Evolutionary conservation across 2,113 vertebrate species (phyloP).

Genomic region (Pitta sordida): DNA sequence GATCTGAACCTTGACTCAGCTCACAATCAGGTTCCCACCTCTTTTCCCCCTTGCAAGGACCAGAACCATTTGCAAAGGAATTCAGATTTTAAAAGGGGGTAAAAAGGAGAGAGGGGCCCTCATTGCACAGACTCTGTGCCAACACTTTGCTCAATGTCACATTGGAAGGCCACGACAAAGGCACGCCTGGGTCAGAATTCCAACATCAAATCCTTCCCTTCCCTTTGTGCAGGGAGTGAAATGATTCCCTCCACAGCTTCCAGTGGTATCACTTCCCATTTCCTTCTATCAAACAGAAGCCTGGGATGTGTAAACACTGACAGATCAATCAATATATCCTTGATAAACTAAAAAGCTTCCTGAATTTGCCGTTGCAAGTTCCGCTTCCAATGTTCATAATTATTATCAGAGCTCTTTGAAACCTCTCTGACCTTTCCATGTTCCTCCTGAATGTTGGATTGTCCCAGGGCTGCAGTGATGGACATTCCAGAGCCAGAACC

Average conservation of each 20-base stretch:
- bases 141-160: not conserved
- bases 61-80: not conserved
- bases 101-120: not conserved
- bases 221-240: not conserved
- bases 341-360: not conserved
- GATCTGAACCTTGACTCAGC: not conserved
- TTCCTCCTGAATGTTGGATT: not conserved
- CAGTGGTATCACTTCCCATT: not conserved
- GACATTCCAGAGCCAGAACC: not conserved
- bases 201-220: not conserved
- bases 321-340: not conserved
- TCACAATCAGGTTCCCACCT: not conserved
- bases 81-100: not conserved
- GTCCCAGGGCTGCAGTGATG: not conserved
- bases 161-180: not conserved
- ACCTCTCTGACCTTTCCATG: not conserved
- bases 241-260: not conserved
- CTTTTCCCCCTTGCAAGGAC: not conserved
- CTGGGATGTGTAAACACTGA: not conserved
- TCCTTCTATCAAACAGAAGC: not conserved
- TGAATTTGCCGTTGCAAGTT: not conserved
- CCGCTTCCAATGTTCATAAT: not conserved
- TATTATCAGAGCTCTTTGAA: not conserved
- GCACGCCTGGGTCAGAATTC: not conserved
- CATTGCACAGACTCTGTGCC: not conserved